phyloP scores from a whole-genome alignment of 2,113 vertebrate species.

The Pollachius pollachius region DNA sequence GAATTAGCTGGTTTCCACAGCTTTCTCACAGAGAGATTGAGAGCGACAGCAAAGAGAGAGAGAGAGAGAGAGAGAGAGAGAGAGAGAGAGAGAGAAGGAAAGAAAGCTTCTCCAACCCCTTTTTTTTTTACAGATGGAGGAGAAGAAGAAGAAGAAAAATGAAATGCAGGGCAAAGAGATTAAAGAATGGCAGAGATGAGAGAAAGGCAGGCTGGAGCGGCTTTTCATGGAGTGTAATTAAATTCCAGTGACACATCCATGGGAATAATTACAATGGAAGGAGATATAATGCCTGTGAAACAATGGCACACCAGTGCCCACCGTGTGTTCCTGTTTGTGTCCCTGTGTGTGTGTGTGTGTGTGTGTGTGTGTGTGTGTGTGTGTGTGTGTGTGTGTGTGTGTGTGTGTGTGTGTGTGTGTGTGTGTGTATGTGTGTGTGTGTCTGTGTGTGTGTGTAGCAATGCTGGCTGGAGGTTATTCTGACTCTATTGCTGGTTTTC shows the following conservation, averaged over 20 bases:
- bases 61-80: constrained; percentile 24
- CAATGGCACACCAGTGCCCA: constrained; percentile 29
- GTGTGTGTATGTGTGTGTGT: no score
- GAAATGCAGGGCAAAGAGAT: constrained; percentile 7
- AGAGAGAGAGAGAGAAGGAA: constrained; percentile 5
- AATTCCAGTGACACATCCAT: constrained; percentile 69
- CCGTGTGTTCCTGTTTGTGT: not conserved
- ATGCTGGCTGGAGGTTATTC: constrained; percentile 5
- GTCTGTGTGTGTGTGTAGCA: no score
- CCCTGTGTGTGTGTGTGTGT: not conserved
- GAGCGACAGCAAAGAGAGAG: constrained; percentile 10
- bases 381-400: not conserved
- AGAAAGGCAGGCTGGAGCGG: constrained; percentile 63
- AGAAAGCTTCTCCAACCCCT: no score
- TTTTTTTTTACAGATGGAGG: no score
- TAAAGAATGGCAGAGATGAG: constrained; percentile 48
- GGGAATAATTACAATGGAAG: constrained; percentile 32
- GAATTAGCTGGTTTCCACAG: constrained; percentile 59
- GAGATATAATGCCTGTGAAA: constrained; percentile 31
- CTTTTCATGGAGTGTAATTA: constrained; percentile 82
- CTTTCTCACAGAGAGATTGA: constrained; percentile 41
- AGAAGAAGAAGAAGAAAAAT: no score
- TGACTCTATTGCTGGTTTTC: not conserved
- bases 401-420: no score
- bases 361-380: no score